Conservation (phyloP, 2,888 invertebrate species). For the Sphinx pinastri region DNA sequence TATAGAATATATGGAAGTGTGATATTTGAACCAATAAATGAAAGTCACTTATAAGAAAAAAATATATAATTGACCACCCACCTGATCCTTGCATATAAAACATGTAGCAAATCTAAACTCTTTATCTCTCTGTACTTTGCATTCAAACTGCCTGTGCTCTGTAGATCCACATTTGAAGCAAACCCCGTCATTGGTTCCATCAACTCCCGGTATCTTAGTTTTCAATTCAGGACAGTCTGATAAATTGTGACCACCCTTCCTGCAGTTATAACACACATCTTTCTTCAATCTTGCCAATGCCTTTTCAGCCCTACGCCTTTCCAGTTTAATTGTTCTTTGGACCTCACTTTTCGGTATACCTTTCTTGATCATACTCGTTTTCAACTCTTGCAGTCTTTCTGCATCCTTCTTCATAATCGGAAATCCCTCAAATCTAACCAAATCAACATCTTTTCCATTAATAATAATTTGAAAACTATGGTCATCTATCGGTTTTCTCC, state of each 20-base stretch:
- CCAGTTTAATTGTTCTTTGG: conserved; percentile 86
- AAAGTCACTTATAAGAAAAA: not conserved
- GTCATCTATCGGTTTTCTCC: conserved; percentile 76
- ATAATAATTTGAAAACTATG: conserved; percentile 81
- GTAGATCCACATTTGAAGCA: conserved; percentile 96
- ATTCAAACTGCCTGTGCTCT: conserved; percentile 91
- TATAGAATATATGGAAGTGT: too few relatives aligned
- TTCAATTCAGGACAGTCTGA: conserved; percentile 91
- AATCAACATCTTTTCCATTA: conserved; percentile 85
- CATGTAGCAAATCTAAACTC: conserved; percentile 93
- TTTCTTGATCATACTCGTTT: conserved; percentile 86
- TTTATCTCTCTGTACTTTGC: conserved; percentile 86
- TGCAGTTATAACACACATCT: conserved; percentile 91
- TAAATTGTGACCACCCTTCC: conserved; percentile 90
- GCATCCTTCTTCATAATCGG: conserved; percentile 89
- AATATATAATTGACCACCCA: conserved; percentile 49
- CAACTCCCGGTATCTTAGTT: conserved; percentile 76
- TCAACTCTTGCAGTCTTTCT: conserved; percentile 84
- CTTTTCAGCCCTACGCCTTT: conserved; percentile 89
- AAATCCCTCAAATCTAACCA: conserved; percentile 88
- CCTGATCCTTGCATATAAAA: conserved; percentile 93
- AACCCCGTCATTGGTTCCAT: conserved; percentile 84
- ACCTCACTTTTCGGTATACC: conserved; percentile 88
- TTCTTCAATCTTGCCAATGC: conserved; percentile 86
- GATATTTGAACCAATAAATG: too few relatives aligned